A percentile compares a stretch with the other conserved stretches of the same genome.
Conservation (phyloP, 2,888 invertebrate genomes). For the Drosophila anceps region DNA sequence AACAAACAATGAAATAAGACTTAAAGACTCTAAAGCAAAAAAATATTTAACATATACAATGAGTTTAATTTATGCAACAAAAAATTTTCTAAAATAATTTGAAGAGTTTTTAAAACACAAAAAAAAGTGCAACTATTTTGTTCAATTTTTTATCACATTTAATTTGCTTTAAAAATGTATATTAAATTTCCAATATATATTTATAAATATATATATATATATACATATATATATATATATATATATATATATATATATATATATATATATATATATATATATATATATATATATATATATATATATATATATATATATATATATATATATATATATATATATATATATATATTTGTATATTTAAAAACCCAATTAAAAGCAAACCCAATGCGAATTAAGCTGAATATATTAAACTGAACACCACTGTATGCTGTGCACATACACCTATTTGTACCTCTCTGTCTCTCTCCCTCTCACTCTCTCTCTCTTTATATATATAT, state of each 20-base stretch:
- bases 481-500: too few relatives aligned
- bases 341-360: background rate
- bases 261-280: constrained; percentile 1
- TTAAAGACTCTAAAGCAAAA: background rate
- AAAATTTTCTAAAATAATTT: background rate
- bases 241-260: constrained; percentile 1
- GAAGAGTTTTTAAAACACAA: background rate
- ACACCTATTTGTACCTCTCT: constrained; percentile 18
- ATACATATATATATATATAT: constrained; percentile 2
- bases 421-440: constrained; percentile 26
- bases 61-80: background rate
- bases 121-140: background rate
- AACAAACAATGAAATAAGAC: background rate
- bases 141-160: background rate
- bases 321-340: constrained; percentile 1
- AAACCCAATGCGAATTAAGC: constrained; percentile 19
- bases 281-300: background rate
- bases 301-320: background rate
- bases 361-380: constrained; percentile 41
- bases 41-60: background rate
- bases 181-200: background rate
- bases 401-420: constrained; percentile 40
- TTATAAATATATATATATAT: background rate
- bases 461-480: too few relatives aligned
- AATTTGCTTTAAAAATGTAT: background rate